Conservation (phyloP, 1,140 invertebrate genomes). For the Rhyacophila brunnea region DNA sequence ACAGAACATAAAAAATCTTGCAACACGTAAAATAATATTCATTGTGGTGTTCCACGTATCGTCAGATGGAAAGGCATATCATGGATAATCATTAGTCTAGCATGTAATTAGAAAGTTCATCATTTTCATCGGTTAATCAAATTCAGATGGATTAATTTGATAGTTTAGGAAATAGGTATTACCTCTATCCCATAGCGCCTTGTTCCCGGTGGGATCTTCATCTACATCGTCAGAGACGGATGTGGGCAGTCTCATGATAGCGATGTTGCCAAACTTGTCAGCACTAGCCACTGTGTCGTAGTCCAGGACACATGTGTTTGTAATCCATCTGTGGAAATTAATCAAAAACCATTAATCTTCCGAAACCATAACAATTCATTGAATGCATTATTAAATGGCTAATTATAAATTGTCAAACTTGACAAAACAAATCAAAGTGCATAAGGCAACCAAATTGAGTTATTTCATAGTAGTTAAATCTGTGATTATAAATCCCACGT, state of each 20-base stretch:
- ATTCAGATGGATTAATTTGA: neutral
- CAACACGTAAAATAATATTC: too few relatives aligned
- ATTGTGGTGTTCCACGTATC: too few relatives aligned
- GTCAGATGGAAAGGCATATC: constrained; percentile 39
- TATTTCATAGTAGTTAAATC: too few relatives aligned
- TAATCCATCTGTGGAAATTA: constrained; percentile 74
- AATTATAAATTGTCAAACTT: too few relatives aligned
- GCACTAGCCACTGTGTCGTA: constrained; percentile 95
- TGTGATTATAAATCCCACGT: too few relatives aligned
- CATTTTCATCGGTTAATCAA: constrained; percentile 5
- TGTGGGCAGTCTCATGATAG: constrained; percentile 83
- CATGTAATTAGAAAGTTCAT: constrained; percentile 44
- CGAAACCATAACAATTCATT: too few relatives aligned
- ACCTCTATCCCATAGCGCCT: constrained; percentile 96
- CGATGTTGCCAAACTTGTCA: constrained; percentile 99
- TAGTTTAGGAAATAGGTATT: constrained; percentile 24
- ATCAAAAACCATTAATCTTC: neutral
- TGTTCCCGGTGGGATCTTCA: constrained; percentile 98
- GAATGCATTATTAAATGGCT: too few relatives aligned
- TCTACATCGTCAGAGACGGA: constrained; percentile 96
- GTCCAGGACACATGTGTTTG: constrained; percentile 88
- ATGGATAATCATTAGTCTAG: constrained; percentile 53
- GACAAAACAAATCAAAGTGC: too few relatives aligned
- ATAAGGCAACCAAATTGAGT: too few relatives aligned
- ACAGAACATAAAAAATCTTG: neutral